Conservation (phyloP, 1,140 invertebrate genomes). For the Brachystomella parvula region DNA sequence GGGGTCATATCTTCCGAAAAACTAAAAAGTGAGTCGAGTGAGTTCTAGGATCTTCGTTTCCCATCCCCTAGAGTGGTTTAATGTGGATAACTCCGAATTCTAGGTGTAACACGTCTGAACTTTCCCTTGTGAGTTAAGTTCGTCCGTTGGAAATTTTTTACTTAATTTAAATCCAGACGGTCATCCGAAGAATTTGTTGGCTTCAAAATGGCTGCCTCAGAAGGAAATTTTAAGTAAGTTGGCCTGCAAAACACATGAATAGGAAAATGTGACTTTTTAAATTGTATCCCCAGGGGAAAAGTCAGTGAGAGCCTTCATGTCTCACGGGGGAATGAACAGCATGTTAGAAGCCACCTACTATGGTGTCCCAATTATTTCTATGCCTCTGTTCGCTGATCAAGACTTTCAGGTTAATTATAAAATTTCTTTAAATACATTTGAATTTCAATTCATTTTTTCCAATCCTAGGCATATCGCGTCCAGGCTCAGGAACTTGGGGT, state of each 20-base stretch:
- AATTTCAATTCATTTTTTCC: too few species aligned
- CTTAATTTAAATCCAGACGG: neutral
- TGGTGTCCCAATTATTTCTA: slow-evolving; percentile 42
- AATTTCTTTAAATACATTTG: too few species aligned
- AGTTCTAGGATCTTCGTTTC: too few species aligned
- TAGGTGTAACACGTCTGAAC: too few species aligned
- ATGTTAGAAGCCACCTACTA: slow-evolving; percentile 42
- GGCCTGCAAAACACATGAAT: neutral
- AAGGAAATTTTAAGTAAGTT: slow-evolving; percentile 25
- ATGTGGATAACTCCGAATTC: neutral
- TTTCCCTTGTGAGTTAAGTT: neutral
- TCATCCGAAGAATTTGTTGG: slow-evolving; percentile 19
- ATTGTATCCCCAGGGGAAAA: slow-evolving; percentile 38
- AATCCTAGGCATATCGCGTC: slow-evolving; percentile 35
- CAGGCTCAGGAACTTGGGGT: slow-evolving; percentile 33
- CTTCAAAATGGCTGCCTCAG: slow-evolving; percentile 30
- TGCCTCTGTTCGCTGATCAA: slow-evolving; percentile 36
- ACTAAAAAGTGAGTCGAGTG: too few species aligned
- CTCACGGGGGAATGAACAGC: slow-evolving; percentile 44
- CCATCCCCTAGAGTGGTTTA: too few species aligned
- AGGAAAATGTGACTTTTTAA: neutral
- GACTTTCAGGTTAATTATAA: too few species aligned
- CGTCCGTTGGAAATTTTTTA: neutral
- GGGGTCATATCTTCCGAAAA: too few species aligned
- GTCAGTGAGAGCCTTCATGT: slow-evolving; percentile 41